Evolutionary conservation across 2,113 vertebrate genomes (phyloP).

Genomic region (Nothobranchius kuhntae): DNA sequence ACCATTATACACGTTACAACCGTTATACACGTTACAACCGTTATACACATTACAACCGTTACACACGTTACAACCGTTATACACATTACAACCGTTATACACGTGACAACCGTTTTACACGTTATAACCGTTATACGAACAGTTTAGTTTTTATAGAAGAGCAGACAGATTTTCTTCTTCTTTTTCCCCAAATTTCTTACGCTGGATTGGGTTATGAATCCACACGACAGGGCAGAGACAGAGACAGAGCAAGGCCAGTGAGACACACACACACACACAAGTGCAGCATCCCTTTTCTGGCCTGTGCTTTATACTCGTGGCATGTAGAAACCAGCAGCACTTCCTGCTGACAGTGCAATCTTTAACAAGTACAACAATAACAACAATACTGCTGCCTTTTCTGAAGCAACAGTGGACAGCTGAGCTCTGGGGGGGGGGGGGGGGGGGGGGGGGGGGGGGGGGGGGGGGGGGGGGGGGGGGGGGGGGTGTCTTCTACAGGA

Average conservation of each 20-base stretch:
- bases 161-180: constrained; percentile 40
- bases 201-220: constrained; percentile 72
- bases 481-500: constrained; percentile 28
- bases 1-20: no score
- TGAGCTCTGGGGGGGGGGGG: constrained; percentile 23
- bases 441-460: no score
- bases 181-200: constrained; percentile 46
- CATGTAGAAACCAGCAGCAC: constrained; percentile 40
- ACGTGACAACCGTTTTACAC: no score
- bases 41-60: no score
- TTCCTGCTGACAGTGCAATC: constrained; percentile 65
- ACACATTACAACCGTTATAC: no score
- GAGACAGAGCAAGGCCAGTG: constrained; percentile 54
- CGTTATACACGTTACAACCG: no score
- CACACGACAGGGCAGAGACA: constrained; percentile 56
- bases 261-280: constrained; percentile 6
- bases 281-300: neutral
- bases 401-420: constrained; percentile 31
- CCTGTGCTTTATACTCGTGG: constrained; percentile 38
- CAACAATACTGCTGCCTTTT: constrained; percentile 57
- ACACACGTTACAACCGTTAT: no score
- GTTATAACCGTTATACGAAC: constrained; percentile 23
- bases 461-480: no score
- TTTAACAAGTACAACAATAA: constrained; percentile 62
- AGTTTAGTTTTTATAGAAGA: constrained; percentile 18